Evolutionary conservation across 2,888 invertebrate species (phyloP).

Genomic region (Unio delphinus): DNA sequence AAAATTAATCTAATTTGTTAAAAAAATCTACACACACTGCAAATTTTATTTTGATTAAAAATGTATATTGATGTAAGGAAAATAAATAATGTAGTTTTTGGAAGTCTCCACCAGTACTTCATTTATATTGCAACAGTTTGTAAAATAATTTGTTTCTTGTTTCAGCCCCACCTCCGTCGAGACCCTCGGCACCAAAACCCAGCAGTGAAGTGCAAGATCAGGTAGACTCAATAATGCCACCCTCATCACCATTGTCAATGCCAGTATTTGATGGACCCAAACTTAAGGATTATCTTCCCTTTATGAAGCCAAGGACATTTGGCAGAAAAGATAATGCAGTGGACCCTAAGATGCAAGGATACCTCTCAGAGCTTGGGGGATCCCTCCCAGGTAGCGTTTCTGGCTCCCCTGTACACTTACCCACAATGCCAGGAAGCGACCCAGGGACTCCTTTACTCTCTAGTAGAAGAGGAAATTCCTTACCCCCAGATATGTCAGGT

Average conservation of each 20-base stretch:
- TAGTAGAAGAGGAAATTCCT: too few relatives aligned
- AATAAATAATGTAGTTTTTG: too few relatives aligned
- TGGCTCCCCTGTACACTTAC: constrained; percentile 39
- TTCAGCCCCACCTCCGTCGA: constrained; percentile 47
- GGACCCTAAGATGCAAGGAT: constrained; percentile 23
- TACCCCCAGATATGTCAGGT: too few relatives aligned
- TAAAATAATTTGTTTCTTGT: constrained; percentile 5
- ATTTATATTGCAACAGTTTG: background rate
- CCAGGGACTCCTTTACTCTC: constrained; percentile 21
- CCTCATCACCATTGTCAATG: constrained; percentile 17
- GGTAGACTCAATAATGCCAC: constrained; percentile 5
- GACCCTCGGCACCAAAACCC: constrained; percentile 60
- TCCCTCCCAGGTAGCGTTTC: constrained; percentile 40
- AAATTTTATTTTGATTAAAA: too few relatives aligned
- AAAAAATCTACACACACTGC: too few relatives aligned
- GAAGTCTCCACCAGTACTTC: background rate
- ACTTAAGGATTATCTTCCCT: constrained; percentile 89
- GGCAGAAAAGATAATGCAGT: constrained; percentile 51
- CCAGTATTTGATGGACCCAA: constrained; percentile 77
- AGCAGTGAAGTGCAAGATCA: constrained; percentile 1
- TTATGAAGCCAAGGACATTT: constrained; percentile 76
- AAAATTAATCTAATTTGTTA: too few relatives aligned
- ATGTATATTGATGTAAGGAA: too few relatives aligned
- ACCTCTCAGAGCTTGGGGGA: constrained; percentile 19
- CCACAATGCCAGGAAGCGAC: constrained; percentile 27